phyloP scores from a whole-genome alignment of 2,797 vertebrate genomes.

The Aldrovandia affinis region DNA sequence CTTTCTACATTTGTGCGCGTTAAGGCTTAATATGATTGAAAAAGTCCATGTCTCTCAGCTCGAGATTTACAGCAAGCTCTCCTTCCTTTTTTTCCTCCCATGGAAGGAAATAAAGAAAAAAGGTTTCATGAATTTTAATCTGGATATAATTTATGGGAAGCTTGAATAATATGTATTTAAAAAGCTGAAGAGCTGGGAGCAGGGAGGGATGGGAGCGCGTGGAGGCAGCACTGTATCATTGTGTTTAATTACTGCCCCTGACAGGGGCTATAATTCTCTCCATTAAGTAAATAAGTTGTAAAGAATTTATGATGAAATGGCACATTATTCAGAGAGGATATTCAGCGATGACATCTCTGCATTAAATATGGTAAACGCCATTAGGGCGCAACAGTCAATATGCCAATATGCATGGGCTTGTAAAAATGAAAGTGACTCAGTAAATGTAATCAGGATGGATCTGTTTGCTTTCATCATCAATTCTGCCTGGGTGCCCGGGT shows the following conservation, averaged over 20 bases:
- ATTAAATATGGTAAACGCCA: constrained; percentile 98
- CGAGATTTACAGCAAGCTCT: constrained; percentile 66
- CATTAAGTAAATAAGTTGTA: constrained; percentile 98
- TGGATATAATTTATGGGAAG: constrained; percentile 68
- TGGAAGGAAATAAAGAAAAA: constrained; percentile 65
- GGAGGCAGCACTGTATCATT: constrained; percentile 85
- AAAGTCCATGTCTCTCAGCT: constrained; percentile 52
- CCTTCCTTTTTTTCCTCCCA: constrained; percentile 51
- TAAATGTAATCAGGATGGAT: constrained; percentile 99
- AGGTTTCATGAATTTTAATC: constrained; percentile 78
- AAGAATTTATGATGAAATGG: constrained; percentile 98
- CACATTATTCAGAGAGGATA: constrained; percentile 91
- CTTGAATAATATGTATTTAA: constrained; percentile 79
- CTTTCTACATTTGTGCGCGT: constrained; percentile 56
- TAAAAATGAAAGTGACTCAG: constrained; percentile 99
- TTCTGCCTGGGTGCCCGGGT: constrained; percentile 87
- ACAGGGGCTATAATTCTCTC: constrained; percentile 93
- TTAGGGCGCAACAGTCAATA: constrained; percentile 94
- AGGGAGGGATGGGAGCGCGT: constrained; percentile 70
- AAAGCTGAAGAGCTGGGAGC: constrained; percentile 57
- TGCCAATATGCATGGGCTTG: constrained; percentile 94
- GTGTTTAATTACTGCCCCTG: constrained; percentile 86
- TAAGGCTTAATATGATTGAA: constrained; percentile 65
- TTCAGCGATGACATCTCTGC: constrained; percentile 96
- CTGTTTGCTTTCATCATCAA: constrained; percentile 99